Evolutionary conservation across 2,888 invertebrate species (phyloP), one percentile per base, ranked within the genome.

Genomic region (Archips xylosteana): DNA sequence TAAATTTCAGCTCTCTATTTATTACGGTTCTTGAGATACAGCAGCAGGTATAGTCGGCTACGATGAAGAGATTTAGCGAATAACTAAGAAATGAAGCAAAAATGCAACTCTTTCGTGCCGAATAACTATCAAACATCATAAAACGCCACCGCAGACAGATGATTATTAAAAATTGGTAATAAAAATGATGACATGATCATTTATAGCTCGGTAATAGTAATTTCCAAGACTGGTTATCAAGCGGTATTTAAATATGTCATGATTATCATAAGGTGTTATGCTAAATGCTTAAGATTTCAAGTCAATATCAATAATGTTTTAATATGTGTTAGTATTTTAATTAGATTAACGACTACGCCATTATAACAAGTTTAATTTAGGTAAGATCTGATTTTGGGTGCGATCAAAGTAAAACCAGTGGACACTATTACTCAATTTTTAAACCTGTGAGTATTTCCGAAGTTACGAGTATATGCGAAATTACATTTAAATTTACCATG

Each of bases 191-290:
- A 68, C n/a, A 23, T 15, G 39, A 63, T 63, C 39, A 36, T 71
- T 66, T 61, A 71, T 51, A 32, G 71, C n/a, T 71, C 39, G 4
- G n/a, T 59, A 49, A 60, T 63, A 47, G 59, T 63, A 62, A 63
- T 59, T 23, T n/a, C 39, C 2, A 47, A 57, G 62, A 73, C 67
- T 59, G 68, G 67, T 73, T 62, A 32, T 68, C 15, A 59, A 59
- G 62, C 63, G 63, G 68, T 6, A 23, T 23, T n/a, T 12, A 34
- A 59, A 68, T 72, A 72, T 72, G 57, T 57, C 57, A 72, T 63
- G 68, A 62, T 72, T 62, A 66, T 42, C 15, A 45, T 42, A 54
- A 51, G 47, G 47, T 42, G 61, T 39, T 51, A 60, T 34, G 64
- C 42, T 71, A 66, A 66, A 67, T 54, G 61, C 13, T 32, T 8